A percentile compares a stretch with the other conserved stretches of the same genome.
phyloP scores from a whole-genome alignment of 1,140 invertebrate genomes.

The Cotesia glomerata region DNA sequence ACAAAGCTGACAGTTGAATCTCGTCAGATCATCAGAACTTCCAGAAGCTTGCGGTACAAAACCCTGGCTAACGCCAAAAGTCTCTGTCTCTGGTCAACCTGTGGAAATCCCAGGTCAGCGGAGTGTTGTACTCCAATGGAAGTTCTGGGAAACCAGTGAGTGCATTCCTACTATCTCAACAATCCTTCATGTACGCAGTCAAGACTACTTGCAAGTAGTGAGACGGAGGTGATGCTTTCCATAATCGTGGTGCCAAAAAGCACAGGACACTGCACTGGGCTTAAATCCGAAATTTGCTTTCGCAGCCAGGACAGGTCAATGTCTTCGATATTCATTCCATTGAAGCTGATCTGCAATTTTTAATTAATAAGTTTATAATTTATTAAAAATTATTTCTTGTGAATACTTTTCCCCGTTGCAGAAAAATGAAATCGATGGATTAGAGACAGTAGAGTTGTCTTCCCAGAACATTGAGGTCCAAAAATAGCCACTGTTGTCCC shows the following conservation, averaged over 20 bases:
- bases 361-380: too few species aligned
- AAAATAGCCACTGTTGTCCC: conserved; percentile 7
- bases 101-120: conserved; percentile 3
- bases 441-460: conserved; percentile 5
- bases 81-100: conserved; percentile 18
- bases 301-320: conserved; percentile 1
- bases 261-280: conserved; percentile 22
- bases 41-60: conserved; percentile 12
- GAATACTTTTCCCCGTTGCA: neutral
- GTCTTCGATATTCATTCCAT: conserved; percentile 1
- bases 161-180: conserved; percentile 11
- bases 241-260: conserved; percentile 12
- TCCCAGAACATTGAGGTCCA: conserved; percentile 8
- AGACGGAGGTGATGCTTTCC: conserved; percentile 17
- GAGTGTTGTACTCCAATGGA: conserved; percentile 10
- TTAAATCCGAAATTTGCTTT: conserved; percentile 8
- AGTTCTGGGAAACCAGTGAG: neutral
- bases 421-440: conserved; percentile 16
- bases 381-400: neutral
- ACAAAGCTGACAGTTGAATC: conserved; percentile 16
- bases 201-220: neutral
- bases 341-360: neutral
- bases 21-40: conserved; percentile 16
- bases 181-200: neutral
- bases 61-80: conserved; percentile 15